These are phyloP conservation scores for Rhodeus uyekii DNA, from an alignment of 2,797 vertebrate genomes.

Conservation along the genomic window DNA sequence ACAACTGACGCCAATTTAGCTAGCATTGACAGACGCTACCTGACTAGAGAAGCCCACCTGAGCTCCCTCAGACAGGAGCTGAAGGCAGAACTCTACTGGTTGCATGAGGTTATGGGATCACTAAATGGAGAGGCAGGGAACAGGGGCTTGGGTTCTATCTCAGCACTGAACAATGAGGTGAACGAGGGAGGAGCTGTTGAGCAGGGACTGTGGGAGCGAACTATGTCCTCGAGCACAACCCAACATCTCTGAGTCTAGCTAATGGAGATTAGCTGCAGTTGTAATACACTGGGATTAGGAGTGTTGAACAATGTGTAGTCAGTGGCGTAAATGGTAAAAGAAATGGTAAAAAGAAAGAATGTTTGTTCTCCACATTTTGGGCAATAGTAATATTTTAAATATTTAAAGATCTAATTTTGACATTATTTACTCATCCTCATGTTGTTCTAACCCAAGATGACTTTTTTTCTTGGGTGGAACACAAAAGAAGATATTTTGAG, in stretches of 20 bases:
- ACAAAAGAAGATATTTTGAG: not conserved
- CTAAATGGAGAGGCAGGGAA: conserved; percentile 69
- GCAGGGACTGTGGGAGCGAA: conserved; percentile 71
- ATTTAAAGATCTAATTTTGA: not conserved
- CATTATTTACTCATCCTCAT: not conserved
- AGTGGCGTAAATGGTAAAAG: not conserved
- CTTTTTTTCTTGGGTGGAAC: not conserved
- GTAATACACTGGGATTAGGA: conserved; percentile 2
- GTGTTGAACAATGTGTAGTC: not conserved
- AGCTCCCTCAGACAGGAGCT: conserved; percentile 81
- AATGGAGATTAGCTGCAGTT: conserved; percentile 55
- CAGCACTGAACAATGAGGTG: conserved; percentile 70
- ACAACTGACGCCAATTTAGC: conserved; percentile 70
- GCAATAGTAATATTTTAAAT: not conserved
- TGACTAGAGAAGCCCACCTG: conserved; percentile 77
- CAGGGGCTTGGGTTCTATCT: conserved; percentile 60
- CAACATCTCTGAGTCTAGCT: conserved; percentile 66
- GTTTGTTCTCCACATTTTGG: not conserved
- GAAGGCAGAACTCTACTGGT: conserved; percentile 80
- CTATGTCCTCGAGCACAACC: conserved; percentile 71
- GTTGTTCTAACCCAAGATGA: not conserved
- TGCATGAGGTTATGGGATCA: conserved; percentile 80
- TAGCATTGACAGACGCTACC: conserved; percentile 70
- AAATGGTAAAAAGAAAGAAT: not conserved
- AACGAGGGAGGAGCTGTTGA: conserved; percentile 79